Conservation (phyloP, 2,797 vertebrate species). For the Xenops minutus region DNA sequence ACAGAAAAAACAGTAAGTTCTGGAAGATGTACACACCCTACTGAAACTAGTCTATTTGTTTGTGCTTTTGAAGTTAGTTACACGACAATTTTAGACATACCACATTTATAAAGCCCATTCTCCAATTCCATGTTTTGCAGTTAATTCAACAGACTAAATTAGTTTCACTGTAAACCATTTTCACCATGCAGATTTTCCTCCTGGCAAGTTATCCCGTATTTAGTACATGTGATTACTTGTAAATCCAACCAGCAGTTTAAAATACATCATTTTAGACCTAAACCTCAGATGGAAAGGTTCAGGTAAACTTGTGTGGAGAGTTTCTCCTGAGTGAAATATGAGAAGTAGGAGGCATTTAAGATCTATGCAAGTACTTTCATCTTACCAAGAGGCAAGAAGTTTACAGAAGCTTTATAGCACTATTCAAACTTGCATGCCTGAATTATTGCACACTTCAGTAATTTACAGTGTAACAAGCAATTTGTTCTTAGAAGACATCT, state of each 20-base stretch:
- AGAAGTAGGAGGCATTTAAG: not conserved
- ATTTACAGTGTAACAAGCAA: not conserved
- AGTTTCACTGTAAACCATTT: conserved; percentile 58
- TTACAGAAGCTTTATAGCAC: not conserved
- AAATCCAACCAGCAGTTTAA: conserved; percentile 69
- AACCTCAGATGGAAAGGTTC: not conserved
- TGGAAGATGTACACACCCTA: not conserved
- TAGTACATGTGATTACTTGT: conserved; percentile 63
- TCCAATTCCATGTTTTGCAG: conserved; percentile 34
- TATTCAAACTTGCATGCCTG: not conserved
- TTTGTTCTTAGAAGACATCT: not conserved
- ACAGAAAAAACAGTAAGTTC: not conserved
- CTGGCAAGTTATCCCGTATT: conserved; percentile 41
- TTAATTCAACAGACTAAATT: conserved; percentile 65
- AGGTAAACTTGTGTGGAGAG: not conserved
- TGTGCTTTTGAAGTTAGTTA: conserved; percentile 47
- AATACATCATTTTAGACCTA: not conserved
- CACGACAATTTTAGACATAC: conserved; percentile 16
- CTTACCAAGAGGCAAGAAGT: not conserved
- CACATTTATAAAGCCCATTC: conserved; percentile 48
- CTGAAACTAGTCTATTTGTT: not conserved
- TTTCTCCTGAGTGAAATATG: not conserved
- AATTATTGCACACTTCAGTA: not conserved
- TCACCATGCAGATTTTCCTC: conserved; percentile 52
- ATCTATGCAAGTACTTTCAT: not conserved